Percentiles rank a stretch among this genome's conserved stretches.
Evolutionary conservation across 1,140 invertebrate species (phyloP).

Genomic region (Fopius arisanus): DNA sequence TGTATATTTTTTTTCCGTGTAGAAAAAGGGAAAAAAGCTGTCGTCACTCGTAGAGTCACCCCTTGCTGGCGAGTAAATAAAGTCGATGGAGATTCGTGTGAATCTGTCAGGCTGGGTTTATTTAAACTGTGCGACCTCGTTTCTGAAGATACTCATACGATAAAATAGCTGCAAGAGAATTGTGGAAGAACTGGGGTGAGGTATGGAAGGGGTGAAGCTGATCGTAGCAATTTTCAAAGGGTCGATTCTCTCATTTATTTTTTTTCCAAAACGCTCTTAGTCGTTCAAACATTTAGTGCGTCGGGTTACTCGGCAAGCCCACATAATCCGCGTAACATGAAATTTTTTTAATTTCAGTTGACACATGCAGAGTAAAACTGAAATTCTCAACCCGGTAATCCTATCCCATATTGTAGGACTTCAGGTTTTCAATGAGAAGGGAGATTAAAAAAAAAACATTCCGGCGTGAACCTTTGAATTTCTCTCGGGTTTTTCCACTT

Average conservation of each 20-base stretch:
- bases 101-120: constrained; percentile 38
- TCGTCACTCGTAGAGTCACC: background rate
- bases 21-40: background rate
- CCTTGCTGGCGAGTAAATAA: constrained; percentile 27
- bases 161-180: background rate
- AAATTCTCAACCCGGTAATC: too few relatives aligned
- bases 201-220: background rate
- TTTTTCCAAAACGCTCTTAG: constrained; percentile 48
- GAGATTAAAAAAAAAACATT: background rate
- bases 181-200: background rate
- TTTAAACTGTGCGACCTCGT: constrained; percentile 5
- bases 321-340: background rate
- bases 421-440: background rate
- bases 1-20: background rate
- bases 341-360: background rate
- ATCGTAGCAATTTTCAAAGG: background rate
- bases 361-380: background rate
- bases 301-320: constrained; percentile 41
- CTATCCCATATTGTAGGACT: background rate
- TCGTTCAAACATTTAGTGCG: constrained; percentile 52
- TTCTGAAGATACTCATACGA: background rate
- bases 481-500: background rate
- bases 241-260: background rate
- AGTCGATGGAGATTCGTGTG: constrained; percentile 36
- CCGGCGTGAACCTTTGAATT: background rate